phyloP scores from a whole-genome alignment of 1,140 invertebrate genomes.

The Ceratina calcarata region DNA sequence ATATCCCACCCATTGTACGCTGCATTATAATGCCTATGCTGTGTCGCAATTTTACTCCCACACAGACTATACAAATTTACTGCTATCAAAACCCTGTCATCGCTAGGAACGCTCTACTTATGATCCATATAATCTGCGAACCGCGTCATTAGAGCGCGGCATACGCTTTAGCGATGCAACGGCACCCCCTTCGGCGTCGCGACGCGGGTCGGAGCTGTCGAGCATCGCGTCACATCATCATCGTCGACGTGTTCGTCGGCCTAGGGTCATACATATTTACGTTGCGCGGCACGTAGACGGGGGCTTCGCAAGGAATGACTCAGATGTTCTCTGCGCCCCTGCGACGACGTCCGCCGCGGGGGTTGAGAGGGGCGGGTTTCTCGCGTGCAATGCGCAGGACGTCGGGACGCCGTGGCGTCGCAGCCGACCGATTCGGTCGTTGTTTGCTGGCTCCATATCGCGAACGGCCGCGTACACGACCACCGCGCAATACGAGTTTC shows the following conservation, averaged over 20 bases:
- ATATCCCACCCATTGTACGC: too few species aligned
- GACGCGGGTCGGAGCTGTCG: not conserved
- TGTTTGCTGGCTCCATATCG: conserved; percentile 52
- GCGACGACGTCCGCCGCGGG: conserved; percentile 11
- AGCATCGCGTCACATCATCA: not conserved
- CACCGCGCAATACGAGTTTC: not conserved
- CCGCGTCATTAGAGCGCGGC: not conserved
- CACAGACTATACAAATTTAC: not conserved
- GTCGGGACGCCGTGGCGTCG: conserved; percentile 50
- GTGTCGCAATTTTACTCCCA: too few species aligned
- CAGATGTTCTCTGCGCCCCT: conserved; percentile 45
- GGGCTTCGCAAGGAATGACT: conserved; percentile 52
- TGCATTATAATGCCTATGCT: too few species aligned
- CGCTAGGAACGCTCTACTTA: not conserved
- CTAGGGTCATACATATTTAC: conserved; percentile 38
- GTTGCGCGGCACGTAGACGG: not conserved
- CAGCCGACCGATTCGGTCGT: conserved; percentile 51
- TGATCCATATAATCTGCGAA: conserved; percentile 2
- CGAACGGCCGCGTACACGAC: conserved; percentile 25
- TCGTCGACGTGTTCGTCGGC: conserved; percentile 24
- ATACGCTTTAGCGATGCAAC: not conserved
- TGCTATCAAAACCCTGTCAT: not conserved
- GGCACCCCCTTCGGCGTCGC: too few species aligned
- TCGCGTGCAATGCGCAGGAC: conserved; percentile 61
- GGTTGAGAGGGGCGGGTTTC: conserved; percentile 45